Evolutionary conservation across 2,113 vertebrate species (phyloP).

Genomic region (Semnopithecus entellus): DNA sequence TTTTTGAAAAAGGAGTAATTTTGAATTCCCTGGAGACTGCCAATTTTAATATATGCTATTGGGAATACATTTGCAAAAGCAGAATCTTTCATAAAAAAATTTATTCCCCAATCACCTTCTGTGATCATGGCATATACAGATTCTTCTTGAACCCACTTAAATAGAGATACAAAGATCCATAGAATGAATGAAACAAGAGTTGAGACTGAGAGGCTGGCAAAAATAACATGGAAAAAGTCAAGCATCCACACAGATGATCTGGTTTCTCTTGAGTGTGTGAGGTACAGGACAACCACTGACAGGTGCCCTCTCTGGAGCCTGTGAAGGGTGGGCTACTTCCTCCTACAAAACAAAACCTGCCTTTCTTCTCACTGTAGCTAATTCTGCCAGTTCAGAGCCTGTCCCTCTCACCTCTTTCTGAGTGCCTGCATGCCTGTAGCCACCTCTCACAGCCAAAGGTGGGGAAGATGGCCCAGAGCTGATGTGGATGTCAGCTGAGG

Average conservation of each 20-base stretch:
- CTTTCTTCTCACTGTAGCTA: background rate
- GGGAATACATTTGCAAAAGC: background rate
- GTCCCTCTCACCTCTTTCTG: background rate
- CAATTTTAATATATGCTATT: background rate
- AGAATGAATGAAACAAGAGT: background rate
- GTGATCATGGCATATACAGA: background rate
- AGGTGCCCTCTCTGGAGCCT: background rate
- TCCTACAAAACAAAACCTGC: background rate
- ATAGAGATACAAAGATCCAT: background rate
- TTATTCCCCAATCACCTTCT: background rate
- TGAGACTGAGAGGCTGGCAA: background rate
- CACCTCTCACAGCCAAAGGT: background rate
- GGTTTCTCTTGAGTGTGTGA: background rate
- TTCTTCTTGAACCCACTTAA: background rate
- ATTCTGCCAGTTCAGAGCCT: background rate
- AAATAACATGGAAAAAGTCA: background rate
- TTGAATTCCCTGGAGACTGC: background rate
- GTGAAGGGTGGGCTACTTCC: background rate
- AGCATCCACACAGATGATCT: background rate
- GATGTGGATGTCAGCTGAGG: background rate
- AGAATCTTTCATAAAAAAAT: background rate
- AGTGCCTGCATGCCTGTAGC: background rate
- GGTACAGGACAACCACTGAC: background rate
- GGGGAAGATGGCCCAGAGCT: constrained; percentile 25
- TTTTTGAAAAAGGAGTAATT: background rate